Evolutionary conservation across 1,140 invertebrate genomes (phyloP), one percentile per base, ranked within the genome.

Genomic region (Anoplophora glabripennis): DNA sequence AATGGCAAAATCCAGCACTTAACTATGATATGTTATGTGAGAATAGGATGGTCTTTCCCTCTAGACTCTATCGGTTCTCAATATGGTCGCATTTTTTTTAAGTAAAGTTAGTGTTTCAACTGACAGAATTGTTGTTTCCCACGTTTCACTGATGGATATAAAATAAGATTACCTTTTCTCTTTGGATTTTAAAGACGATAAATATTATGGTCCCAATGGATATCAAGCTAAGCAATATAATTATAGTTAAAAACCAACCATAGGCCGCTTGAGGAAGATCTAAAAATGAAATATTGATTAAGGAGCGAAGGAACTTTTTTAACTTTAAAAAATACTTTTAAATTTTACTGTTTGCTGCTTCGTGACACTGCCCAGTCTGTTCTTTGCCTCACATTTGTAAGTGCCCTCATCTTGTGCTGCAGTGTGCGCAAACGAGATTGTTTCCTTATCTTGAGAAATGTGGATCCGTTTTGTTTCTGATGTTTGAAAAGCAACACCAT

Each of bases 111-210:
- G n/a, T n/a, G n/a, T n/a, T n/a, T n/a, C n/a, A n/a, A n/a, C n/a
- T n/a, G n/a, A n/a, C n/a, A n/a, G n/a, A n/a, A n/a, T n/a, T n/a
- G n/a, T n/a, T n/a, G n/a, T n/a, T n/a, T n/a, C n/a, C 53, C 72
- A 70, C 74, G 3, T 0, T 36, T 33, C 52, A 12, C 33, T 14
- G 1, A 10, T n/a, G 40, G 57, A 55, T n/a, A 15, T 44, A 53
- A 47, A 9, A 38, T 48, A 14, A 41, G 57, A 42, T 78, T 72
- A 82, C 78, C 72, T 79, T 84, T 66, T 86, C 84, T 59, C 83
- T 83, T 28, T 75, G 76, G 15, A 84, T 73, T 67, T 80, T 85
- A 59, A 81, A 79, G 0, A 75, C 73, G 28, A 83, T 74, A 60
- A 80, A 84, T 10, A 78, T 76, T 0, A 83, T 77, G 37, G 36